Base-by-base conservation (phyloP, 2,113 vertebrate genomes). In the Nothobranchius furzeri region DNA sequence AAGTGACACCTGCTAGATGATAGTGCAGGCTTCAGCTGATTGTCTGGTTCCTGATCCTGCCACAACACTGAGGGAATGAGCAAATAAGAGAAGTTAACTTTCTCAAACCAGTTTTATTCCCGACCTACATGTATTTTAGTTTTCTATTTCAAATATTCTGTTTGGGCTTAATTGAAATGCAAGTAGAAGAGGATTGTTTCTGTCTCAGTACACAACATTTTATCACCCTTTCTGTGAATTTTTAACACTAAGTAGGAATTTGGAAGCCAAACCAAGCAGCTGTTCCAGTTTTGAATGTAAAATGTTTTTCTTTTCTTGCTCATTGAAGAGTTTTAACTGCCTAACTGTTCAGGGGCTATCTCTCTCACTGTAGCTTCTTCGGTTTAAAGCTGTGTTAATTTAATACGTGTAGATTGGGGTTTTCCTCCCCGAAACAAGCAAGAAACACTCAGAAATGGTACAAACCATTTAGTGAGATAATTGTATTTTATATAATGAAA, bases 1-100 rank as follows among this genome's bases (percentile, higher is more conserved):
- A 72, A 76, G 72, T 81, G 60, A 61, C 75, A 72, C 60, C 68
- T 55, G 51, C 88, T 81, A 83, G 81, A 87, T 71, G 66, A 57
- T 69, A 70, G 68, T 82, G 73, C 7, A 73, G 64, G 66, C 75
- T 73, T 54, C 77, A 78, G 36, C 36, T 37, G 72, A 79, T 84
- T 78, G 84, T 72, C 56, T 30, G 30, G 30, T 30, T 30, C 30
- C 30, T 30, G 30, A 30, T 30, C 30, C 30, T 30, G 30, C 30
- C 2, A 30, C 2, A 1, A 30, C 4, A 30, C 4, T 30, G 30
- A 30, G 30, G 30, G 30, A 30, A 30, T 30, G 30, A 30, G 30
- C 30, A 30, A 30, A 30, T 30, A 30, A 1, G 20, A 20, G 20
- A 20, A 20, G 20, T 20, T 20, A 30, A 30, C 30, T 30, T 30